phyloP scores from a whole-genome alignment of 1,140 invertebrate genomes.

The Diprion similis region DNA sequence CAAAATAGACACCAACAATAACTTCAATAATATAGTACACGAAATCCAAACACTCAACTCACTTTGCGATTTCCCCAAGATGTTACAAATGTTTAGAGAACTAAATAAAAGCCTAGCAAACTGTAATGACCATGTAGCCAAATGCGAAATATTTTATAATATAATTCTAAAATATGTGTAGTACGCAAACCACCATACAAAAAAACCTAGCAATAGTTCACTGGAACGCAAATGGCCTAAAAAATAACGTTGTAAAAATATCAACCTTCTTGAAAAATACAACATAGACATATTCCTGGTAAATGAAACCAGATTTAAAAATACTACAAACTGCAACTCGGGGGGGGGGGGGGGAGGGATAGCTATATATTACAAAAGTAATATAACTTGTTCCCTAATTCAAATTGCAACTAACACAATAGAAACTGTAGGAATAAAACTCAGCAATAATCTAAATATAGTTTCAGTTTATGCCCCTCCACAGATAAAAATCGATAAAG shows the following conservation, averaged over 20 bases:
- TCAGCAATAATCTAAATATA: conserved; percentile 23
- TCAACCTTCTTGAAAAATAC: neutral
- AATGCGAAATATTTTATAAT: neutral
- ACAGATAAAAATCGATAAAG: conserved; percentile 17
- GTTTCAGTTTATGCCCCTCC: conserved; percentile 22
- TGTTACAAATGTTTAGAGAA: neutral
- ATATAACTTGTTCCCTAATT: conserved; percentile 13
- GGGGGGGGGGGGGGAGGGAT: conserved; percentile 23
- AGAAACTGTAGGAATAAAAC: conserved; percentile 29
- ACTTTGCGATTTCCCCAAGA: neutral
- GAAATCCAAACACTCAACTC: neutral
- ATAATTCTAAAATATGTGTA: conserved; percentile 9
- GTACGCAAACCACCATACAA: neutral
- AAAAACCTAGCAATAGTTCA: neutral
- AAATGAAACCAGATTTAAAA: neutral
- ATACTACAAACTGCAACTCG: conserved; percentile 13
- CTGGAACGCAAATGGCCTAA: conserved; percentile 4
- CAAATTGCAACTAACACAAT: conserved; percentile 10
- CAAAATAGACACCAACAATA: no score
- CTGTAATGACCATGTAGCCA: conserved; percentile 1
- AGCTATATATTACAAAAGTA: conserved; percentile 16
- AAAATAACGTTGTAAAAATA: neutral
- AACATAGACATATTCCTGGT: neutral
- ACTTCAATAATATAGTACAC: neutral
- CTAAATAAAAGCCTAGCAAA: neutral